Percentiles rank a stretch among this genome's conserved stretches.
Conservation (phyloP, 2,797 vertebrate genomes). For the Enteromius unitaeniatus region DNA sequence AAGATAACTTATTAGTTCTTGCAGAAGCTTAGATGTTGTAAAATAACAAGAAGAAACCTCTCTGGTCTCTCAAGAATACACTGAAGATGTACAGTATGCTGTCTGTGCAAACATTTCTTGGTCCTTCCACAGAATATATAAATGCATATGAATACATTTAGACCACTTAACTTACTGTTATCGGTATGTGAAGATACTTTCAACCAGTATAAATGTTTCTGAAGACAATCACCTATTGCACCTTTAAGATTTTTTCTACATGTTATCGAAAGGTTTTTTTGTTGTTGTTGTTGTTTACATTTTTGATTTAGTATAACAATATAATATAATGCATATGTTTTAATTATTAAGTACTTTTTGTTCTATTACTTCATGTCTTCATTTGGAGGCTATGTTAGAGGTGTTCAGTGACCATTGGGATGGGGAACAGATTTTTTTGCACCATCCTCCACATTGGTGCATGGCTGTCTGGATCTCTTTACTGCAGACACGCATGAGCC, state of each 20-base stretch:
- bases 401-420: neutral
- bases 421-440: neutral
- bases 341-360: neutral
- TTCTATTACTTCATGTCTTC: neutral
- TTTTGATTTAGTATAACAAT: neutral
- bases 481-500: neutral
- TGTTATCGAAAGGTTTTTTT: neutral
- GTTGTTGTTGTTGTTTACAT: too few species aligned
- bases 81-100: too few species aligned
- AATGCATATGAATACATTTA: too few species aligned
- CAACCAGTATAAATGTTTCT: too few species aligned
- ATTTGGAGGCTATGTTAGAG: neutral
- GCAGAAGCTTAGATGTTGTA: neutral
- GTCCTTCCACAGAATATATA: too few species aligned
- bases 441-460: neutral
- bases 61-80: neutral
- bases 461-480: conserved; percentile 11
- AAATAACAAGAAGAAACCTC: neutral
- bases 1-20: neutral
- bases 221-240: too few species aligned
- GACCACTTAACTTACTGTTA: too few species aligned
- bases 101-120: too few species aligned
- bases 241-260: neutral
- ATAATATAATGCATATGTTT: neutral
- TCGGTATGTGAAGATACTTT: too few species aligned